phyloP scores from a whole-genome alignment of 2,797 vertebrate genomes.

The Sebastiscus tertius region DNA sequence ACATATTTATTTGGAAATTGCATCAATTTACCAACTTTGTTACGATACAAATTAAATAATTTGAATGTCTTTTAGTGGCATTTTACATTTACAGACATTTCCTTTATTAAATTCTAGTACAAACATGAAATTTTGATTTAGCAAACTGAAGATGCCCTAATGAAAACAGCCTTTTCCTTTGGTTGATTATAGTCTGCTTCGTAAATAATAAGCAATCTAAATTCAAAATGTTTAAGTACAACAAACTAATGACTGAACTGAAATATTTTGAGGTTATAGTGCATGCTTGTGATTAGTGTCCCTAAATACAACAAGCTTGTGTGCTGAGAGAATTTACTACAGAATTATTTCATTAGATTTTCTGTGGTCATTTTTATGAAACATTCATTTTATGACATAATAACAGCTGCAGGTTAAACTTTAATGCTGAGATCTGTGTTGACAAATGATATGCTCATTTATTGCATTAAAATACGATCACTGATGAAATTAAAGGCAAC shows the following conservation, averaged over 20 bases:
- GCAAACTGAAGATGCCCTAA: neutral
- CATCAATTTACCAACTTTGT: neutral
- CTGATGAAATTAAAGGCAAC: neutral
- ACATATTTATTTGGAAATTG: conserved; percentile 27
- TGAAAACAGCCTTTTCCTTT: neutral
- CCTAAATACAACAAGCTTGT: neutral
- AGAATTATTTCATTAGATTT: neutral
- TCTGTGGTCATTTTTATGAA: neutral
- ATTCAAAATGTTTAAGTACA: conserved; percentile 1
- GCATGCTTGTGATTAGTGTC: neutral
- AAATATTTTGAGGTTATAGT: neutral
- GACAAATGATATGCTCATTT: neutral
- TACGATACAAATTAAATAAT: neutral
- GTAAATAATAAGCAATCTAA: neutral
- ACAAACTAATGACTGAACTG: neutral
- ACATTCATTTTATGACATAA: neutral
- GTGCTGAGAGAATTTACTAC: neutral
- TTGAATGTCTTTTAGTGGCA: neutral
- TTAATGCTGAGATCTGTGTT: neutral
- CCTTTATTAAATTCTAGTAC: neutral
- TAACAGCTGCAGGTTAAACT: neutral
- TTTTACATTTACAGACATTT: conserved; percentile 23
- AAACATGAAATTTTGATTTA: neutral
- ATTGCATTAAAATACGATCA: neutral
- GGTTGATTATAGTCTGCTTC: neutral